Evolutionary conservation across 2,888 invertebrate species (phyloP), one percentile per base, ranked within the genome.

Genomic region (Stenichneumon culpator): DNA sequence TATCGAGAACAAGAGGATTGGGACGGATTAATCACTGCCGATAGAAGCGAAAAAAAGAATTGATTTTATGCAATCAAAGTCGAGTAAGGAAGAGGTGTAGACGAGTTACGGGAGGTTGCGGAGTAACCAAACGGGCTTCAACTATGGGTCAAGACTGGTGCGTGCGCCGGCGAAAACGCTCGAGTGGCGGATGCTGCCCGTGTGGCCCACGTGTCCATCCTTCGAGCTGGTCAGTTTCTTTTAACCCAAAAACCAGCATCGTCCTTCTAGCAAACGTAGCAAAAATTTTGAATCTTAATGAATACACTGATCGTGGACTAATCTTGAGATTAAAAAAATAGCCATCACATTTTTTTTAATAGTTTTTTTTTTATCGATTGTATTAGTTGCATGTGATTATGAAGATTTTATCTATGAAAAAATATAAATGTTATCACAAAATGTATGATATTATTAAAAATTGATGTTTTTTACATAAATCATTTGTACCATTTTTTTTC

Each of bases 141-240:
- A 95, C 94, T 93, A 96, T 96, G 96, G 96, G 96, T 93, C 96
- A 96, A 94, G 96, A 96, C 94, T 96, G 96, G 96, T 96, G 96
- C 95, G 96, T 96, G 94, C 95, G 96, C 90, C 96, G 96, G 93
- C 95, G 96, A 94, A 97, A 96, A 94, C 95, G 96, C 92, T 91
- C 91, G 89, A 92, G 92, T 87, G 96, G 95, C 93, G 96, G 96
- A 94, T 95, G 95, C 93, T 95, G 95, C 90, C 95, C 95, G 77
- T 95, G 95, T 89, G 95, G 96, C 94, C 95, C 96, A 94, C 94
- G 95, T 95, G 95, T 93, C 88, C 93, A 93, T 90, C 93, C 93
- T 89, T 93, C 92, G 88, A 93, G 90, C 91, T 92, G 92, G 93
- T 93, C 89, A 93, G 93, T 92, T 88, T 60, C 63, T 79, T 57